Base-by-base conservation (phyloP, 2,888 invertebrate genomes). In the Napeogenes inachia region DNA sequence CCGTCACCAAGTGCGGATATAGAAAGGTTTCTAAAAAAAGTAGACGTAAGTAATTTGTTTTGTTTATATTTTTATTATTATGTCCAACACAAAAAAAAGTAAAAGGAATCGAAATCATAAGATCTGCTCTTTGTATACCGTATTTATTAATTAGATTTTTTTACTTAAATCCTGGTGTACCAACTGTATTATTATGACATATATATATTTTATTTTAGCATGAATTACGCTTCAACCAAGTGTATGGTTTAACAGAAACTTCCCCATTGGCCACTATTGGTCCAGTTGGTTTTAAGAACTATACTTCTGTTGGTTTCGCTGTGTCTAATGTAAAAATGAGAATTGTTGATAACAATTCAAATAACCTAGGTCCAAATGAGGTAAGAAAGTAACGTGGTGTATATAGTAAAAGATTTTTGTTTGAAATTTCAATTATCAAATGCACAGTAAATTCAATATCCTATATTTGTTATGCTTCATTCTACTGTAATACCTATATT, bases 171-270 rank as follows among this genome's bases (percentile, higher is more conserved):
- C 3, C 42, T 42, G 42, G 21, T 42, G 10, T 6, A 59, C 33
- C 57, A 46, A 35, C 6, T 10, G 10, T 42, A 42, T 10, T 10
- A 6, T 2, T 42, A 42, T 42, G 12, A 10, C 5, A 42, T 10
- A 4, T 38, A 38, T 57, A 21, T 56, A 54, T 33, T 61, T 76
- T 75, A 30, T 68, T 69, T 10, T 73, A 89, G 88, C 73, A 70
- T 2, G 70, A 76, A 0, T 55, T 81, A 1, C 64, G 71, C 2
- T 82, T 91, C 38, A 32, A 70, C 13, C 89, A 93, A 90, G 93
- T 92, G 5, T 94, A 94, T 73, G 95, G 95, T 3, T 85, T 95
- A 85, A 94, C 95, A 0, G 95, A 96, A 80, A 84, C 93, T 0
- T 91, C 93, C 0, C 93, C 94, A 0, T 85, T 92, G 0, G 83